Evolutionary conservation across 2,888 invertebrate genomes (phyloP), one percentile per base, ranked within the genome.

Genomic region (Drepana falcataria): DNA sequence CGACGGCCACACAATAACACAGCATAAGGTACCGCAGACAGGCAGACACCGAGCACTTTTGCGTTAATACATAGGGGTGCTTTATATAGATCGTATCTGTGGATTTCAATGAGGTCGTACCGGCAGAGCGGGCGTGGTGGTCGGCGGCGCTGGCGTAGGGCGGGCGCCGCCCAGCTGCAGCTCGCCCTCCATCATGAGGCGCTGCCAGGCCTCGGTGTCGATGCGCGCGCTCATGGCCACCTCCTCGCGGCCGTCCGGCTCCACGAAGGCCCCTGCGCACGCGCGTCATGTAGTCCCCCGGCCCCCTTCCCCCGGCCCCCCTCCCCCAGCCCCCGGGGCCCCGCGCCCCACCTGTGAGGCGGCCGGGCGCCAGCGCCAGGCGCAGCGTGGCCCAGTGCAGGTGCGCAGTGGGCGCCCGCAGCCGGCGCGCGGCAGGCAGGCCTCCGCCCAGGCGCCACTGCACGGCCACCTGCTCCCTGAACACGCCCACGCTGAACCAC

Each of bases 401-500:
- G 53, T 59, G 71, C 53, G 59, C 54, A 64, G 56, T 59, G 35
- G 57, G 57, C 87, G 88, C 55, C 92, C 77, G 66, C 73, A 77
- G 58, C 54, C 76, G 75, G 53, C 68, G 69, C 59, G 75, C 73
- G 44, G 71, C 70, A 47, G 68, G 92, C 58, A 74, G 69, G 56
- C 75, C 78, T 7, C 74, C 71, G 51, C 89, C 90, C 60, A 94
- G 85, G 59, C 91, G 92, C 94, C 94, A 96, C 63, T 94, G 93
- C 53, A 95, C 89, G 1, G 94, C 92, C 35, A 95, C 93, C 69
- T 94, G 93, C 69, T 94, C 94, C 65, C 92, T 92, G 81, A 93
- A 94, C 58, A 94, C 94, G 56, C 94, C 95, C 56, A 96, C 92
- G 48, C 93, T 93, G 81, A 96, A 95, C 86, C 81, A 81, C 63